Conservation (phyloP, 2,888 invertebrate genomes). For the Opisthograptis luteolata region DNA sequence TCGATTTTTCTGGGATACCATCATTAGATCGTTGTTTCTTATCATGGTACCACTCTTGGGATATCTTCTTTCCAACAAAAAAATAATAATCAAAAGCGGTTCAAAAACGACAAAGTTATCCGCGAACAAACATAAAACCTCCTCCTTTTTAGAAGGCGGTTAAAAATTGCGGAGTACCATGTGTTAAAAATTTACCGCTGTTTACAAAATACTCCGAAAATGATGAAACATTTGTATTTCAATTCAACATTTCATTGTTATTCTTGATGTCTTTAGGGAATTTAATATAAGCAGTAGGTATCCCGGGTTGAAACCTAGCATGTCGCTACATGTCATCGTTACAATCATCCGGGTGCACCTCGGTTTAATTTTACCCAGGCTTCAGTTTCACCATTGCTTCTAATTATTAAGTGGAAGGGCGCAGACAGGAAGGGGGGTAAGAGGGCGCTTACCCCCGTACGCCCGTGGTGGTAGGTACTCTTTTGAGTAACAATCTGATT, state of each 20-base stretch:
- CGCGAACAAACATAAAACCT: too few species aligned
- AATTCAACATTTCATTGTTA: not conserved
- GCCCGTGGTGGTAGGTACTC: too few species aligned
- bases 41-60: too few species aligned
- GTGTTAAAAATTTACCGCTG: too few species aligned
- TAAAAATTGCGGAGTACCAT: too few species aligned
- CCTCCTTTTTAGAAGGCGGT: too few species aligned
- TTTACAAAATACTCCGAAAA: not conserved
- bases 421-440: conserved; percentile 1
- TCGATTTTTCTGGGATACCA: too few species aligned
- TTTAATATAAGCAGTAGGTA: conserved; percentile 22
- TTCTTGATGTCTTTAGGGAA: conserved; percentile 13
- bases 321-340: conserved; percentile 36
- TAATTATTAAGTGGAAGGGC: conserved; percentile 43
- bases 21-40: too few species aligned
- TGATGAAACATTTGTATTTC: conserved; percentile 10
- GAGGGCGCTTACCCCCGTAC: not conserved
- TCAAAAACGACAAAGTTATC: too few species aligned
- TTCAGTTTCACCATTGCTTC: conserved; percentile 46
- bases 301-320: conserved; percentile 11
- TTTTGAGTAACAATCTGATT: too few species aligned
- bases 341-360: conserved; percentile 38
- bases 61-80: too few species aligned
- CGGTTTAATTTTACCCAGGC: conserved; percentile 42
- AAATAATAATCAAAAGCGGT: too few species aligned